Evolutionary conservation across 2,113 vertebrate genomes (phyloP), one percentile per base, ranked within the genome.

Genomic region (Xiphorhynchus elegans): DNA sequence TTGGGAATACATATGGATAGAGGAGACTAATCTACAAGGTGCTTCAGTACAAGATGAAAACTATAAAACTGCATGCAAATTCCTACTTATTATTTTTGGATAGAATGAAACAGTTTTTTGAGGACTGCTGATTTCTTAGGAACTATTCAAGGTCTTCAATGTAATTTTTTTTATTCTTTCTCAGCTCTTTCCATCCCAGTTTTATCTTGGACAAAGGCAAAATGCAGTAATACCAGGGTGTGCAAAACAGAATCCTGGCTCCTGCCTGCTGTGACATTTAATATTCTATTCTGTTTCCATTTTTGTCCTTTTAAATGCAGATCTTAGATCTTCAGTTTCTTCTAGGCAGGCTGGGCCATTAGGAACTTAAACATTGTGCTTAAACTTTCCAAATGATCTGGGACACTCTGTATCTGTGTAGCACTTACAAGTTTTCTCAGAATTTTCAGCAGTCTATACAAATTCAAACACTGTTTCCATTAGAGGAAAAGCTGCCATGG

Each of bases 301-400:
- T 88, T 91, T 80, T 66, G 10, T 73, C n/a, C 37, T 81, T 90
- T 74, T 46, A 59, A 75, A 59, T 74, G 63, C 55, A 74, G 25
- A 33, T 58, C 2, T 68, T 46, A 82, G 15, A 33, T 69, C 59
- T 85, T 39, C 21, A 40, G 10, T 46, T 94, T 49, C 67, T 84
- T 66, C 53, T n/a, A 69, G 42, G 46, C 59, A 50, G 67, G n/a
- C 59, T 50, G 12, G 33, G 13, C 40, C 17, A 21, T 69, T 53
- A 73, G 14, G 55, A 64, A 62, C 16, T 80, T 69, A 35, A 82
- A 37, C 3, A 7, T 1, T 35, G 25, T 49, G 37, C 63, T 60
- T 64, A n/a, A 79, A 40, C 58, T 79, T 76, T 49, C 5, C 15
- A 29, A 10, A n/a, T 66, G 62, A n/a, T 67, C 33, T 50, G 49